These are phyloP conservation scores for Matsumurasca onukii DNA, from an alignment of 1,140 invertebrate genomes.

Conservation along the genomic window DNA sequence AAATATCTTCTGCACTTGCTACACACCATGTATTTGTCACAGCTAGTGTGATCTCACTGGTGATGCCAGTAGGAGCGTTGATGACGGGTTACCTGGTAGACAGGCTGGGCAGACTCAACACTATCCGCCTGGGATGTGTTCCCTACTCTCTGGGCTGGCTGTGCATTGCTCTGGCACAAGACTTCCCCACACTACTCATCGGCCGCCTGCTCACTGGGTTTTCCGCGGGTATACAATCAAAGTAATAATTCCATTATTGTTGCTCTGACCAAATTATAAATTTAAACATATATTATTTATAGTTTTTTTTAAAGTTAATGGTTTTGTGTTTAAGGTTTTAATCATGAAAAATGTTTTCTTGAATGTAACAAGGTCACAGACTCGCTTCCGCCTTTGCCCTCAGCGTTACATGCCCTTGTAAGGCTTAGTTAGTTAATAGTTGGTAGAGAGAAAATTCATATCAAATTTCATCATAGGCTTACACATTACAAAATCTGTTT, in stretches of 20 bases:
- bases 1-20: too few species aligned
- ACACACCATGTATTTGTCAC: slow-evolving; percentile 8
- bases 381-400: background rate
- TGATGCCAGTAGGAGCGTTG: slow-evolving; percentile 55
- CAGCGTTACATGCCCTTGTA: background rate
- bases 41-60: slow-evolving; percentile 57
- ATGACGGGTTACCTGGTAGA: slow-evolving; percentile 61
- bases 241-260: background rate
- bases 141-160: slow-evolving; percentile 64
- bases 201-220: slow-evolving; percentile 64
- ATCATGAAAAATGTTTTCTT: too few species aligned
- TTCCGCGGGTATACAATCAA: slow-evolving; percentile 47
- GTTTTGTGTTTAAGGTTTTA: too few species aligned
- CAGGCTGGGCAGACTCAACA: slow-evolving; percentile 59
- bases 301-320: too few species aligned
- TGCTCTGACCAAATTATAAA: background rate
- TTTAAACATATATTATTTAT: background rate
- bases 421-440: background rate
- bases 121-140: slow-evolving; percentile 58
- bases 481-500: too few species aligned
- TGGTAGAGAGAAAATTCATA: too few species aligned
- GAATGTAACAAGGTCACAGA: background rate
- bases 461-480: too few species aligned
- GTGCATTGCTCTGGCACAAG: slow-evolving; percentile 54
- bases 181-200: slow-evolving; percentile 54